Conservation (phyloP, 2,797 vertebrate genomes). For the Pelobates cultripes region DNA sequence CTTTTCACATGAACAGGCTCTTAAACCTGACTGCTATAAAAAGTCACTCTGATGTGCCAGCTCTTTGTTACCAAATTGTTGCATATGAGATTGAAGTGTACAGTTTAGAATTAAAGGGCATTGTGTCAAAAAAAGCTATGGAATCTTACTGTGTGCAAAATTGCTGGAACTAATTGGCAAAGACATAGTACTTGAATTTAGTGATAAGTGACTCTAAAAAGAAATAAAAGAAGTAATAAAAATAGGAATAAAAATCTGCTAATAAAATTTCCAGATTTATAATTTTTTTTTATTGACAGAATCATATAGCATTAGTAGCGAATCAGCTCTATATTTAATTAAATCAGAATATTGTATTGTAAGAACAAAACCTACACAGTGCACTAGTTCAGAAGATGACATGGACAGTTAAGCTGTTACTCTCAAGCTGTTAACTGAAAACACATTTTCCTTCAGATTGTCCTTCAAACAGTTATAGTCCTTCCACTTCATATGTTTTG, state of each 20-base stretch:
- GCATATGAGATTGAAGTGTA: conserved; percentile 27
- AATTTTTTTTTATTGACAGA: neutral
- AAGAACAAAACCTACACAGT: too few relatives aligned
- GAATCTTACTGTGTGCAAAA: conserved; percentile 14
- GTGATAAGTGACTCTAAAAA: neutral
- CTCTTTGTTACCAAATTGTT: conserved; percentile 26
- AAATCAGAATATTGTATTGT: too few relatives aligned
- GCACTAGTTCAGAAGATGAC: too few relatives aligned
- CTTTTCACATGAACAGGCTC: conserved; percentile 21
- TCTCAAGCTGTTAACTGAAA: too few relatives aligned
- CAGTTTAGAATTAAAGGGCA: conserved; percentile 12
- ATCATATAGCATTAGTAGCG: neutral
- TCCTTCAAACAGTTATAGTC: too few relatives aligned
- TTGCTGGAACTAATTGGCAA: conserved; percentile 34
- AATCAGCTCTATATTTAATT: too few relatives aligned
- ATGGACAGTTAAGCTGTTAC: too few relatives aligned
- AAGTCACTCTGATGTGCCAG: conserved; percentile 23
- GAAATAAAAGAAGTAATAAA: neutral
- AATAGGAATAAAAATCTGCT: neutral
- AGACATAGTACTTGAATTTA: conserved; percentile 14
- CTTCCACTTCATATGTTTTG: too few relatives aligned
- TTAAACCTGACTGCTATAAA: conserved; percentile 32
- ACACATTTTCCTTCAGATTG: too few relatives aligned
- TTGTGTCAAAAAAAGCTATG: conserved; percentile 14
- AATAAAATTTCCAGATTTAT: neutral